Evolutionary conservation across 2,797 vertebrate genomes (phyloP).

Genomic region (Natrix natrix): DNA sequence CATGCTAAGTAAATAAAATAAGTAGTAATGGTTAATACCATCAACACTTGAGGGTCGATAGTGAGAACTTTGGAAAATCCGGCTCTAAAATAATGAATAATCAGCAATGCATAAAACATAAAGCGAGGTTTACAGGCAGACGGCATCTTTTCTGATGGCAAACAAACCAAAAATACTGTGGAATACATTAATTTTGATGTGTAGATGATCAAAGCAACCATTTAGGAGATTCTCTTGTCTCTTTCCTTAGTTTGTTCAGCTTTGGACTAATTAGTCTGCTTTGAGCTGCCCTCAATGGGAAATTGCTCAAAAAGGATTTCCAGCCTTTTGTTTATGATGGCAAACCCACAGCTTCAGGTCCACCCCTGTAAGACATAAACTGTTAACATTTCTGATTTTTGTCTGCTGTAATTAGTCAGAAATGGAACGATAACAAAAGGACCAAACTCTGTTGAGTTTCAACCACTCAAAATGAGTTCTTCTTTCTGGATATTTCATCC

Average conservation of each 20-base stretch:
- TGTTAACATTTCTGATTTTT: slow-evolving; percentile 3
- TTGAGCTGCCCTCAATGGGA: slow-evolving; percentile 21
- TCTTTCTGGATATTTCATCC: neutral
- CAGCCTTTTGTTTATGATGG: slow-evolving; percentile 1
- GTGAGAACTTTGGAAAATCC: neutral
- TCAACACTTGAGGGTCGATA: neutral
- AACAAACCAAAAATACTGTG: neutral
- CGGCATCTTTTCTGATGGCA: neutral
- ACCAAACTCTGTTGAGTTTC: neutral
- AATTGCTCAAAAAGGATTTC: slow-evolving; percentile 31
- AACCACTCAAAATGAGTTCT: neutral
- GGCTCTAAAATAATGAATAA: neutral
- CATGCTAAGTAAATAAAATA: neutral
- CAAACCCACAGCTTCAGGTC: neutral
- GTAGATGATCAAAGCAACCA: slow-evolving; percentile 27
- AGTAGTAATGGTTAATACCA: neutral
- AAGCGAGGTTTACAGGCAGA: neutral
- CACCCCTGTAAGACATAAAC: neutral
- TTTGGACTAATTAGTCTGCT: slow-evolving; percentile 43
- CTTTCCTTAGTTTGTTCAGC: slow-evolving; percentile 21
- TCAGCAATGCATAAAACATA: neutral
- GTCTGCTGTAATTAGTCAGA: neutral
- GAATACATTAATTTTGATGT: slow-evolving; percentile 31
- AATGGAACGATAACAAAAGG: neutral
- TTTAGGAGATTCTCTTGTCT: slow-evolving; percentile 3